These are phyloP conservation scores for Drosophila quadrilineata DNA, from an alignment of 1,140 invertebrate genomes.

Conservation along the genomic window DNA sequence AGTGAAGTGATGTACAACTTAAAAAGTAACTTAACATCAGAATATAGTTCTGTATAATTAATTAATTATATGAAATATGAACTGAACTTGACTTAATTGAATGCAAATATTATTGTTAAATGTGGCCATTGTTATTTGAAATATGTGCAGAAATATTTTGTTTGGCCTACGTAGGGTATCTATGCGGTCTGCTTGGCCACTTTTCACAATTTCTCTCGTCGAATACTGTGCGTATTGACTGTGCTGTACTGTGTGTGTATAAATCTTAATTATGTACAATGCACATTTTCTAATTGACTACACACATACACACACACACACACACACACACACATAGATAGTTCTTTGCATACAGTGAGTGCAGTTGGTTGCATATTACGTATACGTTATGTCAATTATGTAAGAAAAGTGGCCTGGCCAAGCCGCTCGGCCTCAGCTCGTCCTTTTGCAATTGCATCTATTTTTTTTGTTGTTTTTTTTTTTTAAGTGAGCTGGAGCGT, in stretches of 20 bases:
- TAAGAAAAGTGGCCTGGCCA: constrained; percentile 68
- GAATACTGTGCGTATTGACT: constrained; percentile 62
- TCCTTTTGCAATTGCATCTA: constrained; percentile 41
- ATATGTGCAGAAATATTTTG: too few species aligned
- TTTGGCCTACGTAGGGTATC: too few species aligned
- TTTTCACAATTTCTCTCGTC: constrained; percentile 30
- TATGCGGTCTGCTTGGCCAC: constrained; percentile 2
- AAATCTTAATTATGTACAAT: constrained; percentile 78
- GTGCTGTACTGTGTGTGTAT: constrained; percentile 59
- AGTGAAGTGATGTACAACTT: too few species aligned
- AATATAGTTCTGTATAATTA: too few species aligned
- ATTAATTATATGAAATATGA: too few species aligned
- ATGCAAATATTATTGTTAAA: too few species aligned
- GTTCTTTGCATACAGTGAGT: constrained; percentile 9
- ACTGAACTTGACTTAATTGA: too few species aligned
- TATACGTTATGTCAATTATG: constrained; percentile 74
- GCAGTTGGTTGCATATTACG: constrained; percentile 53
- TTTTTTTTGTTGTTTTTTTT: too few species aligned
- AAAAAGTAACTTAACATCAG: too few species aligned
- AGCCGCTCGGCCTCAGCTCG: constrained; percentile 13
- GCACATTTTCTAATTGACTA: constrained; percentile 77
- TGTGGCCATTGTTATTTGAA: too few species aligned
- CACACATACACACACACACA: constrained; percentile 27
- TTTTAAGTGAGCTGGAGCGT: constrained; percentile 36
- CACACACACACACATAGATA: not conserved